Conservation (phyloP, 2,797 vertebrate genomes). For the Rhinogobio ventralis region DNA sequence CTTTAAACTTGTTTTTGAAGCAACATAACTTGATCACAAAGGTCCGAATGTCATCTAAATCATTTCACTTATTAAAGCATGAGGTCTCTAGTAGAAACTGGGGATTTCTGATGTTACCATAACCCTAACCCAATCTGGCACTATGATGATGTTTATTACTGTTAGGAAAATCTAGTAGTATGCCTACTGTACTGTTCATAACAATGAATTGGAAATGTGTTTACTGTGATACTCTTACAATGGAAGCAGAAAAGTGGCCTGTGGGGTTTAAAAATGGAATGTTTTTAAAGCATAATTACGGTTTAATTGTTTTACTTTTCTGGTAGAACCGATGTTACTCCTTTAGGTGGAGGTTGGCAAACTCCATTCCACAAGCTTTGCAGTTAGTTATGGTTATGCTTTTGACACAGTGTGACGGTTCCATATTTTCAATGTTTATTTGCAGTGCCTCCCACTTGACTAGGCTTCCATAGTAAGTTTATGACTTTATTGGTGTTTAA, state of each 20-base stretch:
- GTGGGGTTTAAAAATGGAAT: background rate
- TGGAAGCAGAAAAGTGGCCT: constrained; percentile 6
- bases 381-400: background rate
- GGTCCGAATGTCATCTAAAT: constrained; percentile 1
- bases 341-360: background rate
- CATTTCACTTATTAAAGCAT: background rate
- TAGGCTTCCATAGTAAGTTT: constrained; percentile 23
- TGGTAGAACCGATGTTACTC: background rate
- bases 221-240: background rate
- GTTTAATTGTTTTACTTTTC: background rate
- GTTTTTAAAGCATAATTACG: background rate
- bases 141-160: background rate
- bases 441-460: background rate
- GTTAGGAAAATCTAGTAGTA: background rate
- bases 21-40: background rate
- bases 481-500: background rate
- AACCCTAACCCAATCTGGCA: constrained; percentile 10
- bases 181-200: background rate
- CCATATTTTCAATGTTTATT: background rate
- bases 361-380: background rate
- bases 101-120: background rate
- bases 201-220: background rate
- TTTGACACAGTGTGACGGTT: background rate
- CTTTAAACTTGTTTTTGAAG: background rate
- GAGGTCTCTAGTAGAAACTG: background rate